phyloP scores from a whole-genome alignment of 2,888 invertebrate species.

The Epiblema foenella region DNA sequence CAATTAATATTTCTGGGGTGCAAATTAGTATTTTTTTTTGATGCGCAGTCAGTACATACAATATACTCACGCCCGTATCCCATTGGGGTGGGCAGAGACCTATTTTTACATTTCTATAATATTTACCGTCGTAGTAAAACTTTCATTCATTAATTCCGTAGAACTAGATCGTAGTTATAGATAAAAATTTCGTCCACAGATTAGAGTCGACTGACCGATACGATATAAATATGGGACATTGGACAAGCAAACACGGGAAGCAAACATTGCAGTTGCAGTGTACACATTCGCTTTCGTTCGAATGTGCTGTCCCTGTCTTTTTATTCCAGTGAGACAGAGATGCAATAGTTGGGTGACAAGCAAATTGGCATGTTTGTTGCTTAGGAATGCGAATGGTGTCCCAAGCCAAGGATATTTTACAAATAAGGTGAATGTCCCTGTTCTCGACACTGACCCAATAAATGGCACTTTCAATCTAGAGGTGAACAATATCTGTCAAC shows the following conservation, averaged over 20 bases:
- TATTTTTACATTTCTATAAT: no score
- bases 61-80: no score
- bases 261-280: conserved; percentile 25
- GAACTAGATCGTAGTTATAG: neutral
- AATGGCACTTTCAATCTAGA: no score
- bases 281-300: conserved; percentile 14
- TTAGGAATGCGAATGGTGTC: no score
- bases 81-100: no score
- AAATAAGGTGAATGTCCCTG: no score
- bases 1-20: no score
- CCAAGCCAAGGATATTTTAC: no score
- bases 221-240: conserved; percentile 14
- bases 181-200: neutral
- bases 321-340: neutral
- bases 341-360: neutral
- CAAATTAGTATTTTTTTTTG: no score
- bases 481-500: no score
- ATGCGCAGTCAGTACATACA: no score
- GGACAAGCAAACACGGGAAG: conserved; percentile 12
- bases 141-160: neutral
- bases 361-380: neutral
- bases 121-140: neutral
- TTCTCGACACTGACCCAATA: no score
- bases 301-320: neutral
- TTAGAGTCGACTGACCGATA: neutral